Evolutionary conservation across 2,888 invertebrate species (phyloP), one percentile per base, ranked within the genome.

Genomic region (Ormyrus rosae): DNA sequence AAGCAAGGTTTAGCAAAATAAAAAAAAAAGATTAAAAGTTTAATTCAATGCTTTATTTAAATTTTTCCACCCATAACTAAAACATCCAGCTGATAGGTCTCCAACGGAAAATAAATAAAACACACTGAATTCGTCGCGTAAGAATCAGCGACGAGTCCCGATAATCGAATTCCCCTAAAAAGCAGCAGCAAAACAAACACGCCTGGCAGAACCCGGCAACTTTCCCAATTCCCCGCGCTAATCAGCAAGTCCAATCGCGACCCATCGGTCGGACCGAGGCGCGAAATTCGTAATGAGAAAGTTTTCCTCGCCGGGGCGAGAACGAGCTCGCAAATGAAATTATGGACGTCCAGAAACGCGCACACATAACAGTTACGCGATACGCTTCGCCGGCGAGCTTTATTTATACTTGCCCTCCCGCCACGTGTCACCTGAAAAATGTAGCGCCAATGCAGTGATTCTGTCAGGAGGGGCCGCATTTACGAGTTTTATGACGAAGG

Each of bases 321-420:
- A 34, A 34, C 45, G n/a, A 8, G 45, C n/a, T 58, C 7, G 6
- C 3, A 70, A 70, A 70, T 70, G 13, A 70, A 70, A 70, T 50
- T 19, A 60, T 60, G 60, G 19, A 60, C 48, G 53, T 50, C 19
- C 50, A 70, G 19, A 69, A 46, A 13, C n/a, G 46, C n/a, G 34
- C 34, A 1, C 34, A 34, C 34, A 34, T 34, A 34, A 56, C 45
- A 50, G n/a, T 48, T 48, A 58, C 11, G 45, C 10, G 11, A 6
- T 13, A 5, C 48, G 50, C 60, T 60, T 11, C n/a, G 19, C 19
- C 10, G 6, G 9, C 34, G 7, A n/a, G 50, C 19, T 60, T 67
- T 60, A 70, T 70, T 60, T 60, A 70, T 50, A 34, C 34, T 34
- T 3, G 34, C 34, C 34, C 34, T 4, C 34, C 34, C 34, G 34